phyloP scores from a whole-genome alignment of 2,797 vertebrate species.

The Bryconaethiops microstoma region DNA sequence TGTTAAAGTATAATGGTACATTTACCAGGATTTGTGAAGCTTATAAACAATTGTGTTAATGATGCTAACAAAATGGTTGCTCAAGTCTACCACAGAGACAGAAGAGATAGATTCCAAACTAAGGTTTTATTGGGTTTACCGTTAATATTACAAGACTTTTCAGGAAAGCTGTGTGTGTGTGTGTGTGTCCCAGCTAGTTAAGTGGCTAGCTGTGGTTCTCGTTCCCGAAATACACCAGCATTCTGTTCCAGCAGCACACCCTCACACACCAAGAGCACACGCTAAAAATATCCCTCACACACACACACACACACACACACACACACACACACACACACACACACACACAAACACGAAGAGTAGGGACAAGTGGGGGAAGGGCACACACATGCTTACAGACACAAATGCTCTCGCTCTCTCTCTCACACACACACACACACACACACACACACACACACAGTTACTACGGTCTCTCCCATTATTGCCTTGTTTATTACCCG shows the following conservation, averaged over 20 bases:
- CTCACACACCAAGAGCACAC: slow-evolving; percentile 54
- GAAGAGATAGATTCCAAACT: background rate
- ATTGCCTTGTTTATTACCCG: slow-evolving; percentile 52
- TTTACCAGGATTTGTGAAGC: background rate
- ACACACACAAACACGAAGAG: background rate
- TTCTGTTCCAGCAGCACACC: slow-evolving; percentile 52
- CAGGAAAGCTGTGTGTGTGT: slow-evolving; percentile 27
- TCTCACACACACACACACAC: slow-evolving; percentile 31
- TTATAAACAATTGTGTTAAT: background rate
- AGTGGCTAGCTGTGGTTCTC: slow-evolving; percentile 44
- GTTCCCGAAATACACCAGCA: slow-evolving; percentile 52
- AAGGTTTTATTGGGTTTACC: slow-evolving; percentile 1
- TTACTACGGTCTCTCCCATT: slow-evolving; percentile 41
- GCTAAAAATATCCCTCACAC: slow-evolving; percentile 56
- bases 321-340: slow-evolving; percentile 32
- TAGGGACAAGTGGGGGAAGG: slow-evolving; percentile 41
- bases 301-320: slow-evolving; percentile 14
- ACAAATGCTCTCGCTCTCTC: slow-evolving; percentile 37
- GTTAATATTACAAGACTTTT: slow-evolving; percentile 33
- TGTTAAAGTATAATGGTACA: background rate
- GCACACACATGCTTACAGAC: slow-evolving; percentile 44
- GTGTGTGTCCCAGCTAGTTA: slow-evolving; percentile 31
- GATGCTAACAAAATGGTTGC: slow-evolving; percentile 32
- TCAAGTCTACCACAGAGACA: background rate
- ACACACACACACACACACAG: slow-evolving; percentile 36